Percentiles rank a stretch among this genome's conserved stretches.
Conservation (phyloP, 2,888 invertebrate species). For the Ophioninae sp. region DNA sequence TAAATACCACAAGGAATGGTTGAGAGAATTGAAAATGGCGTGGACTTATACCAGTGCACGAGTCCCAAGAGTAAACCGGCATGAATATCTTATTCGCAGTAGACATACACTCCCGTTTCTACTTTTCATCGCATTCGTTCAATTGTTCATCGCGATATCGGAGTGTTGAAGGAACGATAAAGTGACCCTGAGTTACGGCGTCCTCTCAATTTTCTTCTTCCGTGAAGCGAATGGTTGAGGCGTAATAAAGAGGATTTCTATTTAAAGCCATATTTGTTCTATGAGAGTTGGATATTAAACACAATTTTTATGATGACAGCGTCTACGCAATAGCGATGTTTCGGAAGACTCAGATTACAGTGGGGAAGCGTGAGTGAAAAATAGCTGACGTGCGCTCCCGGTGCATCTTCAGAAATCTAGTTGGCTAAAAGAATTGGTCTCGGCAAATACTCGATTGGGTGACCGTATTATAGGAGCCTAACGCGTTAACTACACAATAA, state of each 20-base stretch:
- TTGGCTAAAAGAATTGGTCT: neutral
- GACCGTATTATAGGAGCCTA: neutral
- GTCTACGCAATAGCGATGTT: neutral
- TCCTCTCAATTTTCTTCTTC: neutral
- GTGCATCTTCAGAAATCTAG: neutral
- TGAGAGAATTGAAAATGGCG: slow-evolving; percentile 59
- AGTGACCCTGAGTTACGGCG: neutral
- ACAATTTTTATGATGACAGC: neutral
- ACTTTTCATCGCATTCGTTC: neutral
- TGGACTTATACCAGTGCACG: slow-evolving; percentile 51
- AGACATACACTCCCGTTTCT: slow-evolving; percentile 4
- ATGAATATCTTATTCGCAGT: slow-evolving; percentile 42
- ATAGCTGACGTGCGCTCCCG: neutral
- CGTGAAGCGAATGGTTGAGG: neutral
- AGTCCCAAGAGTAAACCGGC: slow-evolving; percentile 43
- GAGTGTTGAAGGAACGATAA: neutral
- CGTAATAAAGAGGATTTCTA: neutral
- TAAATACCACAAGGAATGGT: slow-evolving; percentile 53
- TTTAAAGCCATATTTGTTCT: neutral
- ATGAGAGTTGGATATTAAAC: neutral
- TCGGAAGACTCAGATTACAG: neutral
- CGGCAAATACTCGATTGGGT: neutral
- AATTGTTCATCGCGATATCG: neutral
- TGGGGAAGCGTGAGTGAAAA: neutral
- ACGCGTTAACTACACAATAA: too few relatives aligned